Percentiles rank a stretch among this genome's conserved stretches.
phyloP scores from a whole-genome alignment of 2,113 vertebrate species.

The Raphicerus campestris region DNA sequence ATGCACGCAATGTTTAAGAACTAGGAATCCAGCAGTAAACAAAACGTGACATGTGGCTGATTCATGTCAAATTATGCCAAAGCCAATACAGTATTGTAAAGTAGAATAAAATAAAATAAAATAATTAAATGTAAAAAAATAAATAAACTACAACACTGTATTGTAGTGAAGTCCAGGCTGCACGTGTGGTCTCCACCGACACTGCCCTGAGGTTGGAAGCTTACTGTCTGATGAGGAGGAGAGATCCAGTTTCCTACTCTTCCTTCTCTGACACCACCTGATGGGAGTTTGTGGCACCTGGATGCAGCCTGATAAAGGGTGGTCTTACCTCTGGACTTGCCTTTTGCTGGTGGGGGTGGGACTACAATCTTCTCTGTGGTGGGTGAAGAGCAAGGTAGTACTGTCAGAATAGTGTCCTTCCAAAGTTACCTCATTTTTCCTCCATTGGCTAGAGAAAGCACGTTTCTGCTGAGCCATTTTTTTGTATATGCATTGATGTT shows the following conservation, averaged over 20 bases:
- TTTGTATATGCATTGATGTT: fast-evolving
- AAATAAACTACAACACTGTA: background rate
- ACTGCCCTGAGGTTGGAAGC: background rate
- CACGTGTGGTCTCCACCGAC: background rate
- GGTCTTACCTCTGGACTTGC: background rate
- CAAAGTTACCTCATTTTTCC: background rate
- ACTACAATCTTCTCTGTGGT: background rate
- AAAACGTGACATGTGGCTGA: too few species aligned
- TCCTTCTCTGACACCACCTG: background rate
- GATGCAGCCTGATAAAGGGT: background rate
- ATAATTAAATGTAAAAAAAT: too few species aligned
- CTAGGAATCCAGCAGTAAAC: background rate
- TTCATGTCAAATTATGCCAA: too few species aligned
- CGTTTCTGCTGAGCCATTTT: background rate
- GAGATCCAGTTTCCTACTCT: background rate
- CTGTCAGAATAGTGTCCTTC: background rate
- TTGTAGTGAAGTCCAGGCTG: background rate
- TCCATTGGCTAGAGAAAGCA: background rate
- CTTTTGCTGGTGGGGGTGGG: background rate
- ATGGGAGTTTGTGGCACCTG: background rate
- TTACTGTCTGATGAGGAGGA: background rate
- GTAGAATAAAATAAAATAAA: too few species aligned
- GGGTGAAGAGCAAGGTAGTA: background rate
- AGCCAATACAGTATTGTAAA: too few species aligned
- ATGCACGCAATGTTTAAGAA: background rate